Percentiles rank a stretch among this genome's conserved stretches.
These are phyloP conservation scores for Hippocampus comes DNA, from an alignment of 2,113 vertebrate genomes.

Conservation along the genomic window DNA sequence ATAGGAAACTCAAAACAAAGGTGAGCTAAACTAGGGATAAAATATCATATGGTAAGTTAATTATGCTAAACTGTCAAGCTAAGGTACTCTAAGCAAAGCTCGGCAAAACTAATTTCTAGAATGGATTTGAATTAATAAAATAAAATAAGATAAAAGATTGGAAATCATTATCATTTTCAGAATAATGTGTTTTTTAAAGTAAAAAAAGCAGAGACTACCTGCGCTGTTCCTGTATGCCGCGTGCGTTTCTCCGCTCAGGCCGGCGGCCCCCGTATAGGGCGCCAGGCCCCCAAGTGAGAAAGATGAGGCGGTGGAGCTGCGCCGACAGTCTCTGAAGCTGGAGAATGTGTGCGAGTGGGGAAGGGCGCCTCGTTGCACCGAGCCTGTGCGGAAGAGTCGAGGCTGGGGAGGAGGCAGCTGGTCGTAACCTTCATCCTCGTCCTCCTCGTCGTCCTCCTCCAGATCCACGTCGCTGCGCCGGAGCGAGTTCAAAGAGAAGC, in stretches of 20 bases:
- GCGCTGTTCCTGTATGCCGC: constrained; percentile 76
- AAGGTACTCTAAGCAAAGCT: too few relatives aligned
- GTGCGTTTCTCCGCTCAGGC: constrained; percentile 76
- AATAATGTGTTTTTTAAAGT: too few relatives aligned
- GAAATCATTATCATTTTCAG: too few relatives aligned
- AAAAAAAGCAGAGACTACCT: constrained; percentile 70
- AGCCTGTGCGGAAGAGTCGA: constrained; percentile 80
- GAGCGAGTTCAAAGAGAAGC: constrained; percentile 77
- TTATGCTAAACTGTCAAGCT: too few relatives aligned
- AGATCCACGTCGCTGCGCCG: constrained; percentile 83
- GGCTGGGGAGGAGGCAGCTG: constrained; percentile 91
- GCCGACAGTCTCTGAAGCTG: constrained; percentile 87
- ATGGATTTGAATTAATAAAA: too few relatives aligned
- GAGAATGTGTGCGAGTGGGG: constrained; percentile 96
- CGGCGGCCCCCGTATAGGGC: constrained; percentile 75
- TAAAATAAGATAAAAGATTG: too few relatives aligned
- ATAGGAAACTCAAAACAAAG: too few relatives aligned
- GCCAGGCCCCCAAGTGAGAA: constrained; percentile 80
- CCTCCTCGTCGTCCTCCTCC: constrained; percentile 87
- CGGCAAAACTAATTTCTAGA: too few relatives aligned
- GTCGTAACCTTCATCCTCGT: constrained; percentile 81
- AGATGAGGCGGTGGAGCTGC: constrained; percentile 80
- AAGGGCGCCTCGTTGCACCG: constrained; percentile 83
- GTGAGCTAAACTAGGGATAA: too few relatives aligned
- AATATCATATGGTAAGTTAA: too few relatives aligned